A percentile compares a stretch with the other conserved stretches of the same genome.
These are phyloP conservation scores for Mormyrops boulengeri DNA, from an alignment of 2,797 vertebrate genomes.

Conservation along the genomic window DNA sequence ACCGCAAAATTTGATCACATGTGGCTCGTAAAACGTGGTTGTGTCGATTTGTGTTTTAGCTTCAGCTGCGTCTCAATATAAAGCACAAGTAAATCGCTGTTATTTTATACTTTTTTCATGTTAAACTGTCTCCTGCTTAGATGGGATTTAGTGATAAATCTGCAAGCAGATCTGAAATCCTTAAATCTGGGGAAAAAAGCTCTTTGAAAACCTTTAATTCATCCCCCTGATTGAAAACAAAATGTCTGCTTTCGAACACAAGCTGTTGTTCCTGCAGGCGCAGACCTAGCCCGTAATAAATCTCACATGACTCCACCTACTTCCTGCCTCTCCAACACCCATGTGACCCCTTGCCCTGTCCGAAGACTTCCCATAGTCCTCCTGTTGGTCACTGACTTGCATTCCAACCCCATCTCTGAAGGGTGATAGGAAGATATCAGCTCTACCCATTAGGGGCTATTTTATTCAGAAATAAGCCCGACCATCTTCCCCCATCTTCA, in stretches of 20 bases:
- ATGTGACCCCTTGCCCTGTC: conserved; percentile 48
- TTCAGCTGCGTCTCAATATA: background rate
- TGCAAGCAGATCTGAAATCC: conserved; percentile 7
- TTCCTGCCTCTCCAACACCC: conserved; percentile 28
- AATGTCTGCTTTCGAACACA: background rate
- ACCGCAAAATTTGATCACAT: background rate
- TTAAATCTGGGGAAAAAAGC: conserved; percentile 7
- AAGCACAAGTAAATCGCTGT: background rate
- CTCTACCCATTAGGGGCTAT: background rate
- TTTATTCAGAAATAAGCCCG: background rate
- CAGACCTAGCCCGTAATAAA: background rate
- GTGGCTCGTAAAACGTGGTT: background rate
- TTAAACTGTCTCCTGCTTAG: conserved; percentile 7
- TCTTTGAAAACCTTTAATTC: background rate
- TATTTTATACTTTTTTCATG: background rate
- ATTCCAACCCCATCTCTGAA: background rate
- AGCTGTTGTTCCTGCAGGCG: background rate
- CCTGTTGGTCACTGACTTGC: background rate
- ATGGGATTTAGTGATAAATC: conserved; percentile 7
- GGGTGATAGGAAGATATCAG: background rate
- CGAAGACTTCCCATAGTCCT: conserved; percentile 29
- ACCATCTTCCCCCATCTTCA: background rate
- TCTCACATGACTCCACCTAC: background rate
- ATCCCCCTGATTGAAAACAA: background rate
- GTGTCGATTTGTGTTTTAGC: background rate